A percentile compares a stretch with the other conserved stretches of the same genome.
phyloP scores from a whole-genome alignment of 2,113 vertebrate genomes.

The Salvelinus alpinus region DNA sequence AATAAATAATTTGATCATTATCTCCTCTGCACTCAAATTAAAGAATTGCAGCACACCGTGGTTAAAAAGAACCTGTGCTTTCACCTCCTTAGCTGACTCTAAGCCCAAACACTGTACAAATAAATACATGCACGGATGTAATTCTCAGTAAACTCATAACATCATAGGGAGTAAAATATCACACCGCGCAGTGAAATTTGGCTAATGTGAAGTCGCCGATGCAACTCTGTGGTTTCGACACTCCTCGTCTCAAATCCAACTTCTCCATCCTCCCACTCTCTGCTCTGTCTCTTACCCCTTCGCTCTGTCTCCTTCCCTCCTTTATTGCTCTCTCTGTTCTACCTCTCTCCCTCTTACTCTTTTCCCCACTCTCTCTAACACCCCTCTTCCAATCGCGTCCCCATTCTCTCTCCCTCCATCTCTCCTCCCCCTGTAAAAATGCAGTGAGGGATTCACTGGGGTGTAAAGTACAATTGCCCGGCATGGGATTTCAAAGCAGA shows the following conservation, averaged over 20 bases:
- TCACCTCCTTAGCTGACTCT: constrained; percentile 43
- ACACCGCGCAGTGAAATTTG: constrained; percentile 11
- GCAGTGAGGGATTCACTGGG: constrained; percentile 9
- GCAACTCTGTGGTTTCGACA: neutral
- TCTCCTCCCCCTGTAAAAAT: neutral
- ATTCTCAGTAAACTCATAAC: constrained; percentile 35
- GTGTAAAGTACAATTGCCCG: constrained; percentile 27
- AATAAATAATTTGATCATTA: constrained; percentile 31
- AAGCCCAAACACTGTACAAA: constrained; percentile 34
- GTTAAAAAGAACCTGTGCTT: constrained; percentile 21
- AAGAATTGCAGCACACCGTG: constrained; percentile 28
- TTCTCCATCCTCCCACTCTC: neutral
- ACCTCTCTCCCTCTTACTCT: constrained; percentile 7
- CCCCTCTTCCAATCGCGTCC: too few relatives aligned
- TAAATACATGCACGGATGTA: constrained; percentile 30
- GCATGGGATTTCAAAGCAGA: constrained; percentile 46
- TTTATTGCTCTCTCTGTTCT: constrained; percentile 23
- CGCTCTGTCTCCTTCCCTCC: constrained; percentile 10
- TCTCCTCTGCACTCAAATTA: too few relatives aligned
- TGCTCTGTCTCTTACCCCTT: neutral
- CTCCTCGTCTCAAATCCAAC: constrained; percentile 3
- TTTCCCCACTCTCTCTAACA: too few relatives aligned
- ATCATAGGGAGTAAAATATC: constrained; percentile 26
- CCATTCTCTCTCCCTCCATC: neutral
- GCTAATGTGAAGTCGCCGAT: constrained; percentile 28